Base-by-base conservation (phyloP, 2,888 invertebrate species). In the Andrena flavipes region DNA sequence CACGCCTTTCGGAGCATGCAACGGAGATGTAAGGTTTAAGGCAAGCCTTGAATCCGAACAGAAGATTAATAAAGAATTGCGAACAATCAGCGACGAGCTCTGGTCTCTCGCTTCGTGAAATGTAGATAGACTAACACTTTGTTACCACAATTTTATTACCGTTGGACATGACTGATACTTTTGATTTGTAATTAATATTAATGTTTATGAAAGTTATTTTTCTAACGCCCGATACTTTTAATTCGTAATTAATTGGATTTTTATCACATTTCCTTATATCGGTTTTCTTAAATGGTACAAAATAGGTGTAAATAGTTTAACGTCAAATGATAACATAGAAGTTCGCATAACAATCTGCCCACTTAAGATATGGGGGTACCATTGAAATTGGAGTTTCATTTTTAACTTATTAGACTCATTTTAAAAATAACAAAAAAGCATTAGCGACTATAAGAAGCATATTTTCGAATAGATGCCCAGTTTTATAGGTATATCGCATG, bases 61-160 rank as follows among this genome's bases (percentile, higher is more conserved):
- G 16, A 76, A 86, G 16, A 65, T 75, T 0, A 89, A 84, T 23
- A 65, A 84, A 2, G 87, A 92, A 67, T 71, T 94, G 2, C 89
- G 68, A n/a, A 65, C 84, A 10, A 80, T 83, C 6, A 95, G 95
- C 81, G 94, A 94, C 84, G 95, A 95, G 80, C 92, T 95, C 65
- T 94, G 95, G 76, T 89, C 92, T 20, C 94, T 95, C 93, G 23
- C 16, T 7, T 2, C 51, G 35, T 70, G 29, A 69, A 49, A 1
- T 49, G 49, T 51, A 23, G 16, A 20, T 10, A 0, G n/a, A 42
- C 54, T 8, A 13, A 33, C 16, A 60, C 51, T 68, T 16, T 26
- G 20, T 68, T 76, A 6, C 35, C 30, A 23, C 16, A 42, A 16
- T 13, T 71, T 49, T n/a, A n/a, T 33, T 59, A 8, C 8, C 7